Percentiles rank a stretch among this genome's conserved stretches.
phyloP scores from a whole-genome alignment of 1,140 invertebrate species.

The Vanessa atalanta region DNA sequence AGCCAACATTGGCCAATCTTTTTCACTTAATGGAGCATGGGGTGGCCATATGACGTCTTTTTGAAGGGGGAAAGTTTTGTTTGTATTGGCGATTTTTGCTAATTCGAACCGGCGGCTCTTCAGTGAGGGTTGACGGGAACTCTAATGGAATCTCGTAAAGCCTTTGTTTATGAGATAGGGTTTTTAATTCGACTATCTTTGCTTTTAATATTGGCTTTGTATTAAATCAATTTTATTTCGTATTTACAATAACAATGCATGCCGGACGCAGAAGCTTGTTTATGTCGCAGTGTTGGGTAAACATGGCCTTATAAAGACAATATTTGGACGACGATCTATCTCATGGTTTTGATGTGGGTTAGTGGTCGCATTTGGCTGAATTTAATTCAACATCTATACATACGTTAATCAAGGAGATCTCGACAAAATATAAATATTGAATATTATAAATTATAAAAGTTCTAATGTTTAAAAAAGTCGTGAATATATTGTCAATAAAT shows the following conservation, averaged over 20 bases:
- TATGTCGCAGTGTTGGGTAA: too few species aligned
- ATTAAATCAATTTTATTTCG: not conserved
- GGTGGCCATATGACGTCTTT: conserved; percentile 19
- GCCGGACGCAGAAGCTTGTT: too few species aligned
- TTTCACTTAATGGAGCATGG: conserved; percentile 27
- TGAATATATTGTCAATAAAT: too few species aligned
- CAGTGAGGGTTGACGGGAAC: conserved; percentile 26
- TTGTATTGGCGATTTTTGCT: conserved; percentile 50
- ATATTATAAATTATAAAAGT: too few species aligned
- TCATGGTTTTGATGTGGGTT: too few species aligned
- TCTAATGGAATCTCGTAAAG: conserved; percentile 48
- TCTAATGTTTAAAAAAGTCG: too few species aligned
- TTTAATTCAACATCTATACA: too few species aligned
- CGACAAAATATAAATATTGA: too few species aligned
- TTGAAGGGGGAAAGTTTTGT: conserved; percentile 45
- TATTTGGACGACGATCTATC: too few species aligned
- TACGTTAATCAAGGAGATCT: too few species aligned
- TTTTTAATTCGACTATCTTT: conserved; percentile 32
- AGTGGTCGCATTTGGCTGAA: too few species aligned
- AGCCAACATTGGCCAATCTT: conserved; percentile 31
- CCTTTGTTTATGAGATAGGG: conserved; percentile 37
- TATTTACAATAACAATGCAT: not conserved
- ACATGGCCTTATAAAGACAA: too few species aligned
- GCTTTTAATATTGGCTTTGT: conserved; percentile 7
- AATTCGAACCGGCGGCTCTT: conserved; percentile 34